Percentiles rank a stretch among this genome's conserved stretches.
These are phyloP conservation scores for Otocyon megalotis DNA, from an alignment of 2,113 vertebrate genomes.

Conservation along the genomic window DNA sequence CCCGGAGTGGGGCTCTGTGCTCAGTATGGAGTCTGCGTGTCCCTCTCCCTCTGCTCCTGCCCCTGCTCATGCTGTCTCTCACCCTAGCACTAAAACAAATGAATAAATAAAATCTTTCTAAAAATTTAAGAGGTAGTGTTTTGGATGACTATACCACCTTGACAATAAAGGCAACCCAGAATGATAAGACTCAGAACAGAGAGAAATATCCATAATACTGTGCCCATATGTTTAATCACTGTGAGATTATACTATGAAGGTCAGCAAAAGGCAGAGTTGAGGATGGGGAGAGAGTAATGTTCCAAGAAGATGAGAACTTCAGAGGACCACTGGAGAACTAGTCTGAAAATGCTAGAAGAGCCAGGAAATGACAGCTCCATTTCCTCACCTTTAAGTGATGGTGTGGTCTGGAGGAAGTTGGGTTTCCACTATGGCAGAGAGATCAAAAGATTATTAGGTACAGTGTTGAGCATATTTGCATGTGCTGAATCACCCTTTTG, in stretches of 20 bases:
- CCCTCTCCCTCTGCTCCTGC: neutral
- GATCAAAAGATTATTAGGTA: neutral
- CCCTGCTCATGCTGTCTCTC: neutral
- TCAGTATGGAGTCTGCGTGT: neutral
- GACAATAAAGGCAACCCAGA: conserved; percentile 15
- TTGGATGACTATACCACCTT: neutral
- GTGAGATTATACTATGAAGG: neutral
- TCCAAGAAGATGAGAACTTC: neutral
- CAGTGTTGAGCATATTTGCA: neutral
- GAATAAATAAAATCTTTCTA: neutral
- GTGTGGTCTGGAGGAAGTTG: neutral
- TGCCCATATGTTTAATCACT: conserved; percentile 5
- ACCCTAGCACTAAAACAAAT: neutral
- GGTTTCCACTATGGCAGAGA: neutral
- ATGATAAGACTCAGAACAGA: neutral
- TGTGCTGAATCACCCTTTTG: neutral
- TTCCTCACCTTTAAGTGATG: too few relatives aligned
- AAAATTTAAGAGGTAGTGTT: neutral
- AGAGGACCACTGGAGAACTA: neutral
- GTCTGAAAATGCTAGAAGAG: neutral
- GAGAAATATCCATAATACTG: neutral
- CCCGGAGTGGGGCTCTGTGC: neutral
- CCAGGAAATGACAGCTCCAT: neutral
- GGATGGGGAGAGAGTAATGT: neutral
- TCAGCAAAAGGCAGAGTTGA: neutral